phyloP scores from a whole-genome alignment of 1,140 invertebrate species.

The Sycophila sp. region DNA sequence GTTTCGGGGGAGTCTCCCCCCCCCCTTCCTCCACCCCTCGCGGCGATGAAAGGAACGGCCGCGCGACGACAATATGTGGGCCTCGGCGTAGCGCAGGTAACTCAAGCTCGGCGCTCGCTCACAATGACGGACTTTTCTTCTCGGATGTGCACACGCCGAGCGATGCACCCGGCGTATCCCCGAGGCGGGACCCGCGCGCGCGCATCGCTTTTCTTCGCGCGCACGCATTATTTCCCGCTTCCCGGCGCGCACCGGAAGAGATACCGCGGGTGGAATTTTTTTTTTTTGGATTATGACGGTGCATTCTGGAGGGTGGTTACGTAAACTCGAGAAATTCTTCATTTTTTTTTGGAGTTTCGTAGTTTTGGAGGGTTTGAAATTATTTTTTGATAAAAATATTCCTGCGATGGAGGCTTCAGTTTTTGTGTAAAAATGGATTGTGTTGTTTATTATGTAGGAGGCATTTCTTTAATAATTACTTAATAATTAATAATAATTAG shows the following conservation, averaged over 20 bases:
- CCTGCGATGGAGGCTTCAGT: no score
- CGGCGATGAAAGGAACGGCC: neutral
- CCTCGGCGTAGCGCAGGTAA: constrained; percentile 47
- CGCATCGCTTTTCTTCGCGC: neutral
- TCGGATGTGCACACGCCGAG: neutral
- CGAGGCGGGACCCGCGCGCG: no score
- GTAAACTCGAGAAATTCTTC: neutral
- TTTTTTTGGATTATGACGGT: no score
- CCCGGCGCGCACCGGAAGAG: constrained; percentile 10
- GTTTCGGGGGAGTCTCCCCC: neutral
- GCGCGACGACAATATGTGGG: constrained; percentile 38
- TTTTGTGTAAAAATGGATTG: no score
- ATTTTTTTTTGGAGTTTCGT: neutral
- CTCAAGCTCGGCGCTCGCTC: constrained; percentile 36
- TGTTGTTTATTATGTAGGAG: no score
- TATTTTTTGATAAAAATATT: no score
- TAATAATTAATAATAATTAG: no score
- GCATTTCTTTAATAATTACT: no score
- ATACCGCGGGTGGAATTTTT: neutral
- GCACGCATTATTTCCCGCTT: neutral
- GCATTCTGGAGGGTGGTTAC: no score
- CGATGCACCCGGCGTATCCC: constrained; percentile 39
- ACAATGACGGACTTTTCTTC: constrained; percentile 6
- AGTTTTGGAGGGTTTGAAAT: no score
- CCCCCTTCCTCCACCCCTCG: constrained; percentile 20